Percentiles rank a stretch among this genome's conserved stretches.
phyloP scores from a whole-genome alignment of 2,113 vertebrate genomes.

The Cyprichromis sp. region DNA sequence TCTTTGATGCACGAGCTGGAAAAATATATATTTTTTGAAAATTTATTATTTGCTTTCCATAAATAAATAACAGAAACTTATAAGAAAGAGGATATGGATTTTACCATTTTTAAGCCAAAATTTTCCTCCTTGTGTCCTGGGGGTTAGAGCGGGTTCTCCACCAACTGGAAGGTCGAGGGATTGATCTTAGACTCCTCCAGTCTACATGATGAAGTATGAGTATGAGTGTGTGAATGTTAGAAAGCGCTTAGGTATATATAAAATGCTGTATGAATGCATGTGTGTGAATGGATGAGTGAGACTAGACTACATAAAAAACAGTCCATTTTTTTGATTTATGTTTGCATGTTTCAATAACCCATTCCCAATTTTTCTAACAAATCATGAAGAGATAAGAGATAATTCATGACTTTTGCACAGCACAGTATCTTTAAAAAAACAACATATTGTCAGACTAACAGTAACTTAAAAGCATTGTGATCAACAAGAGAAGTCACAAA shows the following conservation, averaged over 20 bases:
- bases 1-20: background rate
- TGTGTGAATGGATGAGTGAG: background rate
- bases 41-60: background rate
- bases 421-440: background rate
- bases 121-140: background rate
- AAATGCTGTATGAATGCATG: background rate
- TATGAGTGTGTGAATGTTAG: background rate
- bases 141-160: background rate
- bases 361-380: background rate
- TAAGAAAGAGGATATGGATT: background rate
- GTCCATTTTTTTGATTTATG: background rate
- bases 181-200: background rate
- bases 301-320: background rate
- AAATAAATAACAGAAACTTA: background rate
- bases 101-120: background rate
- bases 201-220: rapidly evolving
- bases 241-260: background rate
- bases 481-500: background rate
- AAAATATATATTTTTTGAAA: background rate
- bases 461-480: background rate
- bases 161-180: background rate
- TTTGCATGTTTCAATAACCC: background rate
- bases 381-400: background rate
- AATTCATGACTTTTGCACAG: background rate
- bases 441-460: background rate